Conservation (phyloP, 2,113 vertebrate genomes). For the Malaclemys terrapin region DNA sequence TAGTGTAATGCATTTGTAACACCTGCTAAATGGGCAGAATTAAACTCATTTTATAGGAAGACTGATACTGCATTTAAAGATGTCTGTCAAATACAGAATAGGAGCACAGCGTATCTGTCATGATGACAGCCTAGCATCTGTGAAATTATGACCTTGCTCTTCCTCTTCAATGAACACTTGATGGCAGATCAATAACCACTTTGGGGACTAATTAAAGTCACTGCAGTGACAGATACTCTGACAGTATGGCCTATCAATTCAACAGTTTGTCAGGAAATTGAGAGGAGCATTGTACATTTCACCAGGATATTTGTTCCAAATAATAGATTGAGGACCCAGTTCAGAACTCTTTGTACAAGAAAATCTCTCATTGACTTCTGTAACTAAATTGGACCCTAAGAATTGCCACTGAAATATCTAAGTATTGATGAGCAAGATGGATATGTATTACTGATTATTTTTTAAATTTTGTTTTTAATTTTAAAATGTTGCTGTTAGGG, state of each 20-base stretch:
- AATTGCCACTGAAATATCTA: not conserved
- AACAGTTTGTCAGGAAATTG: not conserved
- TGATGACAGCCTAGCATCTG: not conserved
- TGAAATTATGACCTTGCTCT: slow-evolving; percentile 36
- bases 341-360: not conserved
- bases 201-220: slow-evolving; percentile 67
- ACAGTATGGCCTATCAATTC: slow-evolving; percentile 21
- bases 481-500: not conserved
- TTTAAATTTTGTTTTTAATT: not conserved
- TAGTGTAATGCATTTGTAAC: slow-evolving; percentile 10
- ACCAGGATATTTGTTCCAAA: not conserved
- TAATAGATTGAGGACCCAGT: not conserved
- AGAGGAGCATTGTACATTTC: slow-evolving; percentile 10
- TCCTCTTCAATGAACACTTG: slow-evolving; percentile 53
- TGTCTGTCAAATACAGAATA: not conserved
- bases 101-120: not conserved
- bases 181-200: slow-evolving; percentile 72
- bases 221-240: slow-evolving; percentile 57
- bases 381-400: not conserved
- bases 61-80: not conserved
- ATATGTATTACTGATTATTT: not conserved
- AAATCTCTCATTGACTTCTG: not conserved
- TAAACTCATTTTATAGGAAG: slow-evolving; percentile 16
- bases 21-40: slow-evolving; percentile 26
- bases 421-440: not conserved